Evolutionary conservation across 1,140 invertebrate species (phyloP), one percentile per base, ranked within the genome.

Genomic region (Anastrepha obliqua): DNA sequence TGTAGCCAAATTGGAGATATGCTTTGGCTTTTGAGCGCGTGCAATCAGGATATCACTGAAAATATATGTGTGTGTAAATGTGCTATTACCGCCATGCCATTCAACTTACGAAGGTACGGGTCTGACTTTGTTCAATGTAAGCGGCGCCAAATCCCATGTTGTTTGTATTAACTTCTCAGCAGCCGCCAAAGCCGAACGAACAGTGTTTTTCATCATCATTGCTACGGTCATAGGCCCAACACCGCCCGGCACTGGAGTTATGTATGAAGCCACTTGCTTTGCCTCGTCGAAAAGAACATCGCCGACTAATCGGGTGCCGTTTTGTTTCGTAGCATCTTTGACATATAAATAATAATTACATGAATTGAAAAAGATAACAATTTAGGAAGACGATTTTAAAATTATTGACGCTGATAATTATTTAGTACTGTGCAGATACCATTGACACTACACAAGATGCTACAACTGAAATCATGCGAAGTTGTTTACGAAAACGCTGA

Each of bases 201-300:
- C 97, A 0, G 98, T 99, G 93, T 99, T 99, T 90, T 96, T 96
- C 95, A 99, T 97, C 9, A 99, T 94, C 98, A 99, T 99, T 13
- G 98, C 98, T 39, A 99, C 98, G 0, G 98, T 99, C 98, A 99
- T 99, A 9, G 98, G 98, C 0, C 99, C 99, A 86, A 99, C 99
- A 88, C 99, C 99, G 51, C 98, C 98, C 20, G 99, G 99, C 29
- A 99, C 99, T 2, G 99, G 99, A 44, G 99, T 99, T 87, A 99
- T 98, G 90, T 96, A 97, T 2, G 96, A 96, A 9, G 98, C 98
- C 78, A 97, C 95, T 88, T 96, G 94, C 81, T 95, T 95, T 7
- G 96, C 98, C 93, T 97, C 96, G 17, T 95, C 94, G 94, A 96
- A 99, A 74, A 96, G 97, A 17, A 99, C 99, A 95, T 99, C 99